Percentiles rank a stretch among this genome's conserved stretches.
Evolutionary conservation across 1,140 invertebrate species (phyloP).

Genomic region (Sitophilus oryzae): DNA sequence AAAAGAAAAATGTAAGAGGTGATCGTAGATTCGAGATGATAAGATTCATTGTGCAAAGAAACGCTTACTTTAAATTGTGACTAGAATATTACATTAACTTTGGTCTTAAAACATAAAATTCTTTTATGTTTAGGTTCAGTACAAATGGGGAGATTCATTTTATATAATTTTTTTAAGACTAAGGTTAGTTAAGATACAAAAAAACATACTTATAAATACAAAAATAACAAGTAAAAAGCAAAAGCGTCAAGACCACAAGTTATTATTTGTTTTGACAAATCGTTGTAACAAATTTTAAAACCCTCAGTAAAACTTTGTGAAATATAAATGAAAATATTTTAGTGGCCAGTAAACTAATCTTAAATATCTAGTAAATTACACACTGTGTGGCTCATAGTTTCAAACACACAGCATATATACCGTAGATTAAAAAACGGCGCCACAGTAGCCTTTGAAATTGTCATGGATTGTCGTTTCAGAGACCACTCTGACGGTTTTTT

Average conservation of each 20-base stretch:
- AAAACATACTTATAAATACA: background rate
- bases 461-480: too few species aligned
- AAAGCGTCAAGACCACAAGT: background rate
- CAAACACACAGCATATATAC: too few species aligned
- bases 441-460: too few species aligned
- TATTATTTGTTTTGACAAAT: too few species aligned
- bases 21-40: background rate
- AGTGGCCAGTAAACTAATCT: too few species aligned
- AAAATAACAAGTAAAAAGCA: background rate
- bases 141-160: background rate
- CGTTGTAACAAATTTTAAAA: too few species aligned
- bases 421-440: too few species aligned
- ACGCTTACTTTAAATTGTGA: slow-evolving; percentile 8
- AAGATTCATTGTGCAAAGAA: slow-evolving; percentile 1
- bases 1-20: slow-evolving; percentile 6
- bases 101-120: slow-evolving; percentile 4
- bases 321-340: too few species aligned
- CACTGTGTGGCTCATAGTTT: too few species aligned
- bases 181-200: slow-evolving; percentile 2
- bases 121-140: background rate
- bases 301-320: too few species aligned
- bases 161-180: background rate
- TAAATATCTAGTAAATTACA: too few species aligned
- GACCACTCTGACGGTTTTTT: too few species aligned
- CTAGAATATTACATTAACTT: slow-evolving; percentile 9